phyloP scores from a whole-genome alignment of 37 sponge, comb jelly and placozoan species.

The Halisarca cf. caerulea region DNA sequence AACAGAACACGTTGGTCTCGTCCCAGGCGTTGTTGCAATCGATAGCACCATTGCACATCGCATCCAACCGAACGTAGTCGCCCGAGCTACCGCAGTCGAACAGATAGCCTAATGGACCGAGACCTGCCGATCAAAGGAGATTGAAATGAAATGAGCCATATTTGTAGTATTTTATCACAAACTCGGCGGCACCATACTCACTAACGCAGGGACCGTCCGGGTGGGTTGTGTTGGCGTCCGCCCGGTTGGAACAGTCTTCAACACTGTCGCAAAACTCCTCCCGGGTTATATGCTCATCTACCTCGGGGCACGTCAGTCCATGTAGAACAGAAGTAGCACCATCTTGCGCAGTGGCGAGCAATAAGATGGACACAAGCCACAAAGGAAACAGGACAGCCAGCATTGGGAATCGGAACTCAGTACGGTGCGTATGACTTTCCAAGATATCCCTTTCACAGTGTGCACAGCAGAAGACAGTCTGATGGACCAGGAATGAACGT shows the following conservation, averaged over 20 bases:
- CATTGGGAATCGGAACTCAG: too few species aligned
- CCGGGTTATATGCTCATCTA: neutral
- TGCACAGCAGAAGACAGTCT: too few species aligned
- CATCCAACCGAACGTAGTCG: neutral
- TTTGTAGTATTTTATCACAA: too few species aligned
- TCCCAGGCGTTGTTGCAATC: conserved; percentile 9
- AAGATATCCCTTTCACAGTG: too few species aligned
- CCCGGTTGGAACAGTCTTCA: neutral
- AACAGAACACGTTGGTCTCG: neutral
- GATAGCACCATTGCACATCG: neutral
- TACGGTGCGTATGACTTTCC: too few species aligned
- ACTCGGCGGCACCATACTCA: neutral
- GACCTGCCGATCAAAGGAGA: too few species aligned
- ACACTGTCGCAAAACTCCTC: neutral
- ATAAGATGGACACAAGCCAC: too few species aligned
- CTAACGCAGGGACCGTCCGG: neutral
- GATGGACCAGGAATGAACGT: too few species aligned
- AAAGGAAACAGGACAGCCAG: too few species aligned
- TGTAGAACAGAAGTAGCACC: too few species aligned
- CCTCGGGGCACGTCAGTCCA: neutral
- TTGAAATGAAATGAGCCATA: too few species aligned
- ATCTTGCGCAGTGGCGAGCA: too few species aligned
- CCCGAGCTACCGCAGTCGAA: neutral
- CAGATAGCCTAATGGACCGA: neutral
- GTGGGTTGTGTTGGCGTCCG: neutral